These are phyloP conservation scores for Tenodera sinensis DNA, from an alignment of 2,888 invertebrate species.

Conservation along the genomic window DNA sequence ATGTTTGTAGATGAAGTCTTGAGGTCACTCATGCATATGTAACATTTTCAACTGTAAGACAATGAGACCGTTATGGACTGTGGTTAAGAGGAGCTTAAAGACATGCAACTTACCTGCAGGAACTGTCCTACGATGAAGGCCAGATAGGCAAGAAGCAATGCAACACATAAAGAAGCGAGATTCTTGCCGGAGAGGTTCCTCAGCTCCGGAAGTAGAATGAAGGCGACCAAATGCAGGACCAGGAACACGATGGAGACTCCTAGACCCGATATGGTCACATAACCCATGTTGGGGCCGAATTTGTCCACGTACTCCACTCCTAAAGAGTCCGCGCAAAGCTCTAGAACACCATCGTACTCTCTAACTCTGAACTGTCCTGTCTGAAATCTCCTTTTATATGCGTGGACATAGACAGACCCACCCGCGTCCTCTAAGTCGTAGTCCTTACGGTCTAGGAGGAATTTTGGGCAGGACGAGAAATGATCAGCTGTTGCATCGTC, in stretches of 20 bases:
- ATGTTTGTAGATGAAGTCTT: too few relatives aligned
- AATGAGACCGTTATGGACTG: too few relatives aligned
- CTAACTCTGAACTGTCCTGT: slow-evolving; percentile 35
- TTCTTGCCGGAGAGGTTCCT: slow-evolving; percentile 52
- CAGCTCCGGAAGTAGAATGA: slow-evolving; percentile 46
- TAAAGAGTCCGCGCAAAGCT: slow-evolving; percentile 39
- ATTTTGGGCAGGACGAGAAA: slow-evolving; percentile 40
- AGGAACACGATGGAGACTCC: slow-evolving; percentile 49
- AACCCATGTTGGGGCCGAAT: slow-evolving; percentile 38
- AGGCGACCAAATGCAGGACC: slow-evolving; percentile 46
- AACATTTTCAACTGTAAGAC: too few relatives aligned
- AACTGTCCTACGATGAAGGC: slow-evolving; percentile 46
- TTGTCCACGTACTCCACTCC: slow-evolving; percentile 41
- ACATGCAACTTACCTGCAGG: slow-evolving; percentile 30
- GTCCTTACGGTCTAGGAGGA: slow-evolving; percentile 42
- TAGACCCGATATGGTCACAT: slow-evolving; percentile 47
- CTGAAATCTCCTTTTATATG: slow-evolving; percentile 38
- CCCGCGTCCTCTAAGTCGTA: slow-evolving; percentile 39
- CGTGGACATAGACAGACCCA: slow-evolving; percentile 41
- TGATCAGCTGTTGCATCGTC: background rate
- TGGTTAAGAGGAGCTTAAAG: background rate
- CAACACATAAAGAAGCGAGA: slow-evolving; percentile 48
- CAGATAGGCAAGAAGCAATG: slow-evolving; percentile 49
- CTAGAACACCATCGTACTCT: slow-evolving; percentile 42
- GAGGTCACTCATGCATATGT: too few relatives aligned